These are phyloP conservation scores for Bettongia penicillata DNA, from an alignment of 2,113 vertebrate species.

Conservation along the genomic window DNA sequence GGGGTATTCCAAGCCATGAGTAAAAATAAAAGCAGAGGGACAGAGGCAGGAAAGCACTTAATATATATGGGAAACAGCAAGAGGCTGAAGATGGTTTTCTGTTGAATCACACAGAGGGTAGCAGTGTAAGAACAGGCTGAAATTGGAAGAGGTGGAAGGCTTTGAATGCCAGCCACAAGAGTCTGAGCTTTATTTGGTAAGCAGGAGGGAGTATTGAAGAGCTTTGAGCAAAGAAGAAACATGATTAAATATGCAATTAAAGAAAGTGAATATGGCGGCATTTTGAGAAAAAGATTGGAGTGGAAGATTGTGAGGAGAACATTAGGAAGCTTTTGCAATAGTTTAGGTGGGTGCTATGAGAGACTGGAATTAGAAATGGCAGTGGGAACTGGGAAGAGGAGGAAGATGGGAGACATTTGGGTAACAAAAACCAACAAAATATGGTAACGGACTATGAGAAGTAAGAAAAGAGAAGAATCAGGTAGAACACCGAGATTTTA, in stretches of 20 bases:
- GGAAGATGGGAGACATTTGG: neutral
- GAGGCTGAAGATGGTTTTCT: neutral
- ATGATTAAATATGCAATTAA: neutral
- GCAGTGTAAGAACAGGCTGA: neutral
- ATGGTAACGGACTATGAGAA: neutral
- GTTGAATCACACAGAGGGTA: neutral
- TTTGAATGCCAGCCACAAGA: neutral
- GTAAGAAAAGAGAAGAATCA: neutral
- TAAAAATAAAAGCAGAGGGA: neutral
- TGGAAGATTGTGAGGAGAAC: neutral
- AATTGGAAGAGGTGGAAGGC: neutral
- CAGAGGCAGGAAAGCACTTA: neutral
- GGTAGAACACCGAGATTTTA: neutral
- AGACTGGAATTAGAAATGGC: neutral
- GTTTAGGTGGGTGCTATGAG: neutral
- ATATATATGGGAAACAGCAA: neutral
- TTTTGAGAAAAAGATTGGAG: neutral
- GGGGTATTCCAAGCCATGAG: neutral
- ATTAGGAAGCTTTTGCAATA: neutral
- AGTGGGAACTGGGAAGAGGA: neutral
- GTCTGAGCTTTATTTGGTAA: neutral
- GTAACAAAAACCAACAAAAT: neutral
- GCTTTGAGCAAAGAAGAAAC: neutral
- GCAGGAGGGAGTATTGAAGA: neutral
- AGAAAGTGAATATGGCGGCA: neutral